Evolutionary conservation across 2,888 invertebrate genomes (phyloP), one percentile per base, ranked within the genome.

Genomic region (Drosophila atripex): DNA sequence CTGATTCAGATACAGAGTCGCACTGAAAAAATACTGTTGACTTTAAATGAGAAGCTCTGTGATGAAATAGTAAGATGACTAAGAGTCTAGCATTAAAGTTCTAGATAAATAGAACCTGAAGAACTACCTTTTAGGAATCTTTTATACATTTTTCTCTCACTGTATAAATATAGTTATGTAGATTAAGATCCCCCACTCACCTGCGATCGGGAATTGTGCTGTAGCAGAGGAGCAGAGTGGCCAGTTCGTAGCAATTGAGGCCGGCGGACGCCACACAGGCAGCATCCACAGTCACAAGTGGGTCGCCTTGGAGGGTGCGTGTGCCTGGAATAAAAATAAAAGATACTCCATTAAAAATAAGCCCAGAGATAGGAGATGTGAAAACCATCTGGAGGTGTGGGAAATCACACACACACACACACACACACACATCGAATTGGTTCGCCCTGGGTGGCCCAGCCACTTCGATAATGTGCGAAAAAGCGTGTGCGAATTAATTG

Each of bases 211-310:
- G 94, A 86, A 95, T 93, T 74, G 95, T 93, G 77, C 94, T 93
- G 92, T 95, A 95, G 92, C 95, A 95, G 89, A 95, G 93, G 74
- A 95, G 91, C 75, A 95, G 92, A 77, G 94, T 94, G 70, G 95
- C 94, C 77, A 95, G 93, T 92, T 95, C 95, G 83, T 94, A 93
- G 89, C 94, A 93, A 77, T 94, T 93, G 65, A 94, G 92, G 70
- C 93, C 93, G 72, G 94, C 93, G 86, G 93, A 91, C 61, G 92
- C 92, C 79, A 94, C 93, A 88, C 93, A 93, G 80, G 93, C 93
- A 59, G 94, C 93, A 86, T 94, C 94, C 86, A 95, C 94, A 73
- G 94, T 93, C 72, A 95, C 93, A 75, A 95, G 93, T 68, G 94
- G 94, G 89, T 94, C 92, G 86, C 94, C 95, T 76, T 93, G 92